These are phyloP conservation scores for Takifugu rubripes DNA, from an alignment of 2,797 vertebrate species.

Conservation along the genomic window DNA sequence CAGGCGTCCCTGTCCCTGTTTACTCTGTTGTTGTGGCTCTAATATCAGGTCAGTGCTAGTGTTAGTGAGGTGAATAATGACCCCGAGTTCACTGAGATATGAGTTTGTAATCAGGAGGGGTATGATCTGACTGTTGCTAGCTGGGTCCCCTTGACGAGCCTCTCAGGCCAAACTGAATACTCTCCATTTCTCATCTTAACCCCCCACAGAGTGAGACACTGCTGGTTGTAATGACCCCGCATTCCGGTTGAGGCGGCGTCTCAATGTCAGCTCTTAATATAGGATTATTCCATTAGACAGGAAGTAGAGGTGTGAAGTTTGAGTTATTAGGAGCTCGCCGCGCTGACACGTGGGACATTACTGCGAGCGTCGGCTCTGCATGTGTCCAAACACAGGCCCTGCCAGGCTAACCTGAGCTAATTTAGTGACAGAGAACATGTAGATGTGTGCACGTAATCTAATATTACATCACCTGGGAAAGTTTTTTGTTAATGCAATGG, in stretches of 20 bases:
- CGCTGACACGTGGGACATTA: constrained; percentile 39
- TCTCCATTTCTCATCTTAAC: constrained; percentile 11
- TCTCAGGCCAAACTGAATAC: constrained; percentile 30
- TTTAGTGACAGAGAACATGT: constrained; percentile 32
- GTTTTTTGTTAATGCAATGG: background rate
- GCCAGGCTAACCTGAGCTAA: constrained; percentile 52
- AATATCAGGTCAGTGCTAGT: constrained; percentile 60
- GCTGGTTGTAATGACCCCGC: constrained; percentile 21
- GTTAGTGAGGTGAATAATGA: constrained; percentile 73
- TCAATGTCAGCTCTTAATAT: constrained; percentile 66
- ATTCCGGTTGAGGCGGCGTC: constrained; percentile 26
- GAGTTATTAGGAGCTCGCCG: constrained; percentile 42
- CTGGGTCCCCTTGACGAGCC: constrained; percentile 23
- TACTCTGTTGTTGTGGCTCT: constrained; percentile 61
- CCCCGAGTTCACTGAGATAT: constrained; percentile 46
- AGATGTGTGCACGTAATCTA: background rate
- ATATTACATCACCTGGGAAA: background rate
- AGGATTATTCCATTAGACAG: constrained; percentile 32
- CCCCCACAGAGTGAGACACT: constrained; percentile 13
- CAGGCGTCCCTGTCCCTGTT: constrained; percentile 63
- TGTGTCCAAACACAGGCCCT: constrained; percentile 37
- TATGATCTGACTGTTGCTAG: constrained; percentile 60
- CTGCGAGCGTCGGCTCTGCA: constrained; percentile 48
- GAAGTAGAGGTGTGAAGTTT: constrained; percentile 43
- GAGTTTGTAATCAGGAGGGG: constrained; percentile 53